Percentiles rank a stretch among this genome's conserved stretches.
Conservation (phyloP, 2,888 invertebrate species). For the Psococerastis gibbosa region DNA sequence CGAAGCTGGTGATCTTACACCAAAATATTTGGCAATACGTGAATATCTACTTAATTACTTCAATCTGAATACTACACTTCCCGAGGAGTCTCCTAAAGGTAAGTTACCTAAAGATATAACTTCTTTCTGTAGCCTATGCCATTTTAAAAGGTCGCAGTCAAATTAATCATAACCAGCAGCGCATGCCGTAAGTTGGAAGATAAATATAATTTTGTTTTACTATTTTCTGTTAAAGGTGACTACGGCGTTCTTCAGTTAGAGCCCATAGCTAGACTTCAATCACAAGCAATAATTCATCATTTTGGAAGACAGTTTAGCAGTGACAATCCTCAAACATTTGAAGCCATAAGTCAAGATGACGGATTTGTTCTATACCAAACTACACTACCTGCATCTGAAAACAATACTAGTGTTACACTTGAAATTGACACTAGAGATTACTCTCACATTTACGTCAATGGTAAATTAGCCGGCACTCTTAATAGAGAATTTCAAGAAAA, state of each 20-base stretch:
- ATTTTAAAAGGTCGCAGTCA: no score
- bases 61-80: neutral
- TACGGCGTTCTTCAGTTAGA: no score
- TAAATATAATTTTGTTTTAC: no score
- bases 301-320: no score
- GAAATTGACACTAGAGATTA: conserved; percentile 46
- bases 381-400: conserved; percentile 22
- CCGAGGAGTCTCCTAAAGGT: neutral
- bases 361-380: conserved; percentile 47
- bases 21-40: conserved; percentile 55
- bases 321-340: conserved; percentile 38
- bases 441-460: conserved; percentile 46
- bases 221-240: no score
- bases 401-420: conserved; percentile 11
- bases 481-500: neutral
- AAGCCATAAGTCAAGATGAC: conserved; percentile 35
- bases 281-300: no score
- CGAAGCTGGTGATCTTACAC: conserved; percentile 80
- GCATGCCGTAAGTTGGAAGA: no score
- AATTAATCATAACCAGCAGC: no score
- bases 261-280: no score
- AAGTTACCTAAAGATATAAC: no score
- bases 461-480: conserved; percentile 14
- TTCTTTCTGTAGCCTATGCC: no score
- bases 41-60: conserved; percentile 23